A percentile compares a stretch with the other conserved stretches of the same genome.
Evolutionary conservation across 2,888 invertebrate genomes (phyloP).

Genomic region (Leptinotarsa haldemani): DNA sequence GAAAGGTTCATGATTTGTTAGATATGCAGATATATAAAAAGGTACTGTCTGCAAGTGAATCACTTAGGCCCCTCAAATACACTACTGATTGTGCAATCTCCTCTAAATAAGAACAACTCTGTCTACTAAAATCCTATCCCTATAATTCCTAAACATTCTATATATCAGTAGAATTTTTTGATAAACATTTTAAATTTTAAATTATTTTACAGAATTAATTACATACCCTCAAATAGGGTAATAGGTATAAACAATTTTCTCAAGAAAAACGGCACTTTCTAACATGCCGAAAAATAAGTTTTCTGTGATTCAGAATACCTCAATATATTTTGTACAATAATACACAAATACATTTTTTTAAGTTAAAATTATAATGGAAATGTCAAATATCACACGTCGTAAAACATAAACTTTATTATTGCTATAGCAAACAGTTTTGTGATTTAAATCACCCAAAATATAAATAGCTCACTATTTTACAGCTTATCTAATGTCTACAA

Average conservation of each 20-base stretch:
- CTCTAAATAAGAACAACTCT: conserved; percentile 44
- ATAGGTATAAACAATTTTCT: conserved; percentile 52
- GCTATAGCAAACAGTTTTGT: conserved; percentile 66
- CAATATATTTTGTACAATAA: conserved; percentile 53
- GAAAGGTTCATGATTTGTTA: conserved; percentile 29
- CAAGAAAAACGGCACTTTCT: conserved; percentile 48
- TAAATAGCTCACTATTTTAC: conserved; percentile 44
- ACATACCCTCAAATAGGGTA: conserved; percentile 50
- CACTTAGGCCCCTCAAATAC: conserved; percentile 62
- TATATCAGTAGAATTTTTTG: conserved; percentile 45
- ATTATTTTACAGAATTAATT: conserved; percentile 43
- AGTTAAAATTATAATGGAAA: conserved; percentile 36
- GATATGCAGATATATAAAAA: conserved; percentile 52
- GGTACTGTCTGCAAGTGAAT: conserved; percentile 55
- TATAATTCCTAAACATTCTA: conserved; percentile 30
- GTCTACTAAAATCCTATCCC: conserved; percentile 36
- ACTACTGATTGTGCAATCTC: conserved; percentile 58
- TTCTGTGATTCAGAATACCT: conserved; percentile 49
- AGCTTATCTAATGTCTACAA: conserved; percentile 43
- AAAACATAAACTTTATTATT: conserved; percentile 64
- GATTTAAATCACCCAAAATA: conserved; percentile 47
- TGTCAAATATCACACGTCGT: conserved; percentile 55
- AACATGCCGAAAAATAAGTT: conserved; percentile 50
- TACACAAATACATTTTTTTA: conserved; percentile 42
- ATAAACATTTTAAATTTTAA: conserved; percentile 16